Evolutionary conservation across 2,797 vertebrate species (phyloP).

Genomic region (Platalea minor): DNA sequence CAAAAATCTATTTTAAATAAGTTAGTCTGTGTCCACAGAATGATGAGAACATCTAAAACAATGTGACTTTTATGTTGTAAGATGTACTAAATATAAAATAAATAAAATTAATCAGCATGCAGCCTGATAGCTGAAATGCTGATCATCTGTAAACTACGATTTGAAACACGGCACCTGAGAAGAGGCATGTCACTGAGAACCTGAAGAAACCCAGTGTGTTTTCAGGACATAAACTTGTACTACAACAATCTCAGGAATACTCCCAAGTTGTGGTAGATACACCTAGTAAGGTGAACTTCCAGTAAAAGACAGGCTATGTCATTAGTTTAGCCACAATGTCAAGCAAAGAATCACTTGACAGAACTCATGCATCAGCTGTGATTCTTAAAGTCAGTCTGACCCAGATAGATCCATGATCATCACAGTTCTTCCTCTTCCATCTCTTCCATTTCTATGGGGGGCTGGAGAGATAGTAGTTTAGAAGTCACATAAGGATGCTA

Average conservation of each 20-base stretch:
- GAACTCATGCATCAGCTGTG: background rate
- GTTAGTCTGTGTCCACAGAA: constrained; percentile 24
- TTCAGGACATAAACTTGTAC: background rate
- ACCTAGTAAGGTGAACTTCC: background rate
- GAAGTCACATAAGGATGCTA: background rate
- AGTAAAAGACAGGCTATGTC: background rate
- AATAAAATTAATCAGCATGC: background rate
- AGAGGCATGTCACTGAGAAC: background rate
- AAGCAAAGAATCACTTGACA: background rate
- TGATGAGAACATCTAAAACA: constrained; percentile 13
- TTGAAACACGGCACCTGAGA: background rate
- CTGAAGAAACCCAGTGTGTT: background rate
- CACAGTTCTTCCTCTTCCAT: background rate
- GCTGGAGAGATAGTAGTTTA: background rate
- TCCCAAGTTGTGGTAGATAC: background rate
- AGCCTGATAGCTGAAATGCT: background rate
- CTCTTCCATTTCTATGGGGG: background rate
- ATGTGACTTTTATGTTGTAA: constrained; percentile 10
- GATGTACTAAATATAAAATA: background rate
- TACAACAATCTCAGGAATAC: background rate
- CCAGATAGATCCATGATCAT: background rate
- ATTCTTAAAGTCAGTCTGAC: background rate
- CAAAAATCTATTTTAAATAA: constrained; percentile 41
- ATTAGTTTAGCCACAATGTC: background rate
- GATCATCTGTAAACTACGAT: background rate